A percentile compares a stretch with the other conserved stretches of the same genome.
Conservation (phyloP, 2,888 invertebrate genomes). For the Pocota personata region DNA sequence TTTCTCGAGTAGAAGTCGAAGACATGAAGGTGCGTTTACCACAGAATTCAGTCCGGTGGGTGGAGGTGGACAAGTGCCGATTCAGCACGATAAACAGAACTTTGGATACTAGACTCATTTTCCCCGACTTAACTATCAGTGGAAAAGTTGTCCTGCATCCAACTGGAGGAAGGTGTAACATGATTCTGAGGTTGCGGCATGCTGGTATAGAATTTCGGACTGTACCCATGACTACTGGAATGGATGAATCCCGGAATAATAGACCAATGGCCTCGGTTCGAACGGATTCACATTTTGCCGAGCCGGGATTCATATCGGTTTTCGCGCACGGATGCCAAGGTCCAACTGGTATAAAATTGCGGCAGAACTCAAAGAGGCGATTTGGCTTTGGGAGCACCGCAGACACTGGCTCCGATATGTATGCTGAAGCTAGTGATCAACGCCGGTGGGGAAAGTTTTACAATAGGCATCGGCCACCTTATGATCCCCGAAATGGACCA, state of each 20-base stretch:
- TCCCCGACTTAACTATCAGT: slow-evolving; percentile 91
- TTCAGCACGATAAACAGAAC: slow-evolving; percentile 90
- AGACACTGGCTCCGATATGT: slow-evolving; percentile 75
- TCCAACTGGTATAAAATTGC: slow-evolving; percentile 78
- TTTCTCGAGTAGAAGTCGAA: slow-evolving; percentile 79
- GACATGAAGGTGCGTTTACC: slow-evolving; percentile 86
- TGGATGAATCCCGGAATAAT: slow-evolving; percentile 78
- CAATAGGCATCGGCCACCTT: slow-evolving; percentile 74
- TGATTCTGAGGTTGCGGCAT: slow-evolving; percentile 90
- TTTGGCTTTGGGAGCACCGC: slow-evolving; percentile 76
- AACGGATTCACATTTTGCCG: slow-evolving; percentile 92
- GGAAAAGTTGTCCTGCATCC: slow-evolving; percentile 87
- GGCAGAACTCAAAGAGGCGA: slow-evolving; percentile 81
- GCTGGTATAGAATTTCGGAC: slow-evolving; percentile 92
- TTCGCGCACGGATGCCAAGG: slow-evolving; percentile 92
- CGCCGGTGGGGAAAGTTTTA: slow-evolving; percentile 76
- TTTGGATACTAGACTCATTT: slow-evolving; percentile 89
- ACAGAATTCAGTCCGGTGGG: slow-evolving; percentile 86
- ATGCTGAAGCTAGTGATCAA: slow-evolving; percentile 46
- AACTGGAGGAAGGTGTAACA: slow-evolving; percentile 86
- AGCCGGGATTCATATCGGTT: slow-evolving; percentile 92
- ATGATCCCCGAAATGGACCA: slow-evolving; percentile 77
- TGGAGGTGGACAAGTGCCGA: slow-evolving; percentile 89
- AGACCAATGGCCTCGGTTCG: slow-evolving; percentile 82
- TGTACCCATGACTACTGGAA: slow-evolving; percentile 83